These are phyloP conservation scores for Brachionus calyciflorus DNA, from an alignment of 1,140 invertebrate genomes.

Conservation along the genomic window DNA sequence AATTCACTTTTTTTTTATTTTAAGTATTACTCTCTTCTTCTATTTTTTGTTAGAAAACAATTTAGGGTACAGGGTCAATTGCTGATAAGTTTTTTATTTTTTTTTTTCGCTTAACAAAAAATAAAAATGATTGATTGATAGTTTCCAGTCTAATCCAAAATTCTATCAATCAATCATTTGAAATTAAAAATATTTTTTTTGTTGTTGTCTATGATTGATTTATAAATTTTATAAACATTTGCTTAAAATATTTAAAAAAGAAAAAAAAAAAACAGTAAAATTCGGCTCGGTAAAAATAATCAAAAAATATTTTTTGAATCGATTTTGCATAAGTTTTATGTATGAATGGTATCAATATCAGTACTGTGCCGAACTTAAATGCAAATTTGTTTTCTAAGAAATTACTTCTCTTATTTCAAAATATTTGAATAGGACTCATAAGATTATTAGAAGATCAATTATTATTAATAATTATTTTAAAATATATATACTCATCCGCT, in stretches of 20 bases:
- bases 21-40: too few relatives aligned
- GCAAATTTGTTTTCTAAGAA: too few relatives aligned
- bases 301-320: too few relatives aligned
- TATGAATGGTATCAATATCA: conserved; percentile 22
- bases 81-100: neutral
- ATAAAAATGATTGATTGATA: conserved; percentile 10
- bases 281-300: neutral
- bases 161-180: conserved; percentile 28
- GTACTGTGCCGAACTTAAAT: neutral
- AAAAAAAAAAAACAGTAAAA: conserved; percentile 33
- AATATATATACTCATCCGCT: too few relatives aligned
- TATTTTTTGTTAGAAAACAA: too few relatives aligned
- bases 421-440: conserved; percentile 17
- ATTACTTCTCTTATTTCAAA: neutral
- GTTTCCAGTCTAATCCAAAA: neutral
- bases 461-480: neutral
- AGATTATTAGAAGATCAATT: neutral
- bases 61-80: conserved; percentile 9
- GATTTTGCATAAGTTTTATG: conserved; percentile 37
- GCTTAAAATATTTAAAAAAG: neutral
- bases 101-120: too few relatives aligned
- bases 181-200: neutral
- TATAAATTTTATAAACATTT: conserved; percentile 13
- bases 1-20: too few relatives aligned
- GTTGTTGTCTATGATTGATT: conserved; percentile 20